Evolutionary conservation across 2,888 invertebrate species (phyloP).

Genomic region (Uloborus plumipes): DNA sequence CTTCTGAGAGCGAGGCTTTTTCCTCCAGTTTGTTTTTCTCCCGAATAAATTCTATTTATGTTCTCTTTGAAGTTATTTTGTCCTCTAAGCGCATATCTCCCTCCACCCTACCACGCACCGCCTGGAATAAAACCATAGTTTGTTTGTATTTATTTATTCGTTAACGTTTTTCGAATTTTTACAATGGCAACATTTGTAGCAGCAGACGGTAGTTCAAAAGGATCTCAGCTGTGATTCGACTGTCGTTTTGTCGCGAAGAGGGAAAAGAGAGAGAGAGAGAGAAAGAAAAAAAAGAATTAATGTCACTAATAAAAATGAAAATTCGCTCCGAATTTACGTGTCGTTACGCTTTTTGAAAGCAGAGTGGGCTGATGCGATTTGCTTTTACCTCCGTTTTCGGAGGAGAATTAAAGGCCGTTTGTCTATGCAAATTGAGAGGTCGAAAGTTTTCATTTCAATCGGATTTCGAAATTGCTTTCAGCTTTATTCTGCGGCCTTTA

Average conservation of each 20-base stretch:
- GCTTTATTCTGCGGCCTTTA: slow-evolving; percentile 5
- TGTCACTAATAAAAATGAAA: slow-evolving; percentile 52
- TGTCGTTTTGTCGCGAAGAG: slow-evolving; percentile 52
- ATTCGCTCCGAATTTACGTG: slow-evolving; percentile 48
- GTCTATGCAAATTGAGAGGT: slow-evolving; percentile 59
- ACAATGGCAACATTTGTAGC: slow-evolving; percentile 31
- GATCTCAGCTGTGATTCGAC: slow-evolving; percentile 39
- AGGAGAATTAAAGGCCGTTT: slow-evolving; percentile 54
- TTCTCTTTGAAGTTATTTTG: slow-evolving; percentile 57
- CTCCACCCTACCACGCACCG: background rate
- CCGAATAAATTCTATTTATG: slow-evolving; percentile 23
- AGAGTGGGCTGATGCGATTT: slow-evolving; percentile 55
- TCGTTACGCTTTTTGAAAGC: slow-evolving; percentile 50
- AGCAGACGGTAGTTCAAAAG: slow-evolving; percentile 36
- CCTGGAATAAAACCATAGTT: slow-evolving; percentile 54
- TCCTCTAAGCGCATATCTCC: slow-evolving; percentile 15
- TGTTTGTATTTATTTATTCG: slow-evolving; percentile 50
- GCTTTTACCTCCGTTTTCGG: slow-evolving; percentile 50
- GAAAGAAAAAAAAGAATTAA: background rate
- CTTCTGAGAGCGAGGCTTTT: slow-evolving; percentile 28
- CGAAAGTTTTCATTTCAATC: slow-evolving; percentile 58
- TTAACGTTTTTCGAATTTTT: slow-evolving; percentile 43
- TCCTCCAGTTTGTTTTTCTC: slow-evolving; percentile 37
- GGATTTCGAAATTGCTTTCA: slow-evolving; percentile 35
- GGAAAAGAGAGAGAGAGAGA: slow-evolving; percentile 3